Percentiles rank a stretch among this genome's conserved stretches.
phyloP scores from a whole-genome alignment of 1,140 invertebrate species.

The Branchinecta lindahli region DNA sequence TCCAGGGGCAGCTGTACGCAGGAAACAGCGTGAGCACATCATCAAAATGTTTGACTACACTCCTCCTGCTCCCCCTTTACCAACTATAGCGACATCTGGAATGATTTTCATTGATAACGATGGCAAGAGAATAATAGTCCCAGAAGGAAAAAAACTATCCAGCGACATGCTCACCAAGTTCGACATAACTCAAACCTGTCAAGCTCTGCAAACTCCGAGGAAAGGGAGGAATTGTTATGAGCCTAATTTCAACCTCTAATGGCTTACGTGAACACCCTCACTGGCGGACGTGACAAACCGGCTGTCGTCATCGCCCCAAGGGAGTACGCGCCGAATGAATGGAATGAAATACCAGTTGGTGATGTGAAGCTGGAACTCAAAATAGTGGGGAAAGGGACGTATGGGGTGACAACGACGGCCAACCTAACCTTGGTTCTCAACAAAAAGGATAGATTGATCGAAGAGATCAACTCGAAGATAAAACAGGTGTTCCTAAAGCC shows the following conservation, averaged over 20 bases:
- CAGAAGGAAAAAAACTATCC: neutral
- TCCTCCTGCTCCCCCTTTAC: neutral
- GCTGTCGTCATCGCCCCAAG: neutral
- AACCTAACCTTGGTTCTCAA: too few species aligned
- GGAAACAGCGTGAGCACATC: neutral
- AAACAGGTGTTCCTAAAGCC: too few species aligned
- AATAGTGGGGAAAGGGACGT: too few species aligned
- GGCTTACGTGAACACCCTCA: neutral
- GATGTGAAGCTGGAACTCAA: too few species aligned
- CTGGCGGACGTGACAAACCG: neutral
- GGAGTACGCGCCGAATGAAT: neutral
- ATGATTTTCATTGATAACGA: neutral
- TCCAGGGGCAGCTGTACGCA: neutral
- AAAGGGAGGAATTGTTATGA: neutral
- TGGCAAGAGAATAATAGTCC: conserved; percentile 5
- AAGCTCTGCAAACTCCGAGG: neutral
- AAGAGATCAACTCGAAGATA: too few species aligned
- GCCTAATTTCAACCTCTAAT: neutral
- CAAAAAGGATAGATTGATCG: too few species aligned
- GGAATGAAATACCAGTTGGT: neutral
- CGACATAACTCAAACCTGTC: neutral
- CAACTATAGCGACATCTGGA: conserved; percentile 2
- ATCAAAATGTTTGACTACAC: neutral
- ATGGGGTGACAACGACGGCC: too few species aligned
- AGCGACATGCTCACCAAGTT: conserved; percentile 4